Evolutionary conservation across 2,113 vertebrate genomes (phyloP).

Genomic region (Carlito syrichta): DNA sequence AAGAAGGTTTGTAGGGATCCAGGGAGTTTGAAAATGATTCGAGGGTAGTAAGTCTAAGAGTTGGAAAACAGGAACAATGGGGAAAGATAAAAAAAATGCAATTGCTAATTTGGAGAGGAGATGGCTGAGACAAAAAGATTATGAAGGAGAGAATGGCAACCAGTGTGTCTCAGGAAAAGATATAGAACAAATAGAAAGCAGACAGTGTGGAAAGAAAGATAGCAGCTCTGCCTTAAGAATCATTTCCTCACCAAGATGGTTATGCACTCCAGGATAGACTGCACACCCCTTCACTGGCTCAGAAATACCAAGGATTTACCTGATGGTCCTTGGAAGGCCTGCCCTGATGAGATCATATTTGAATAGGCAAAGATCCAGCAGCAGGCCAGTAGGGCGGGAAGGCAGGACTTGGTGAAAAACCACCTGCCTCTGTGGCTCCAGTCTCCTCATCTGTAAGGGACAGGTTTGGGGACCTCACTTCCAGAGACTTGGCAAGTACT

Average conservation of each 20-base stretch:
- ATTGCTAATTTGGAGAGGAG: not conserved
- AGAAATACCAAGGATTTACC: not conserved
- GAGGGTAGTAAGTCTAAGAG: not conserved
- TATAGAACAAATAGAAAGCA: not conserved
- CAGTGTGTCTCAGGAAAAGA: not conserved
- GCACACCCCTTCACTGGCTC: not conserved
- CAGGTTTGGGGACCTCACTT: rapidly evolving
- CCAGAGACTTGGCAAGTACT: not conserved
- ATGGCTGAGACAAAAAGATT: not conserved
- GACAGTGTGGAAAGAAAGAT: not conserved
- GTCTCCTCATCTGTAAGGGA: not conserved
- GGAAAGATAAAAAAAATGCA: not conserved
- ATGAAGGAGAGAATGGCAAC: not conserved
- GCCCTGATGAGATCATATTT: not conserved
- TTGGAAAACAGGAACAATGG: not conserved
- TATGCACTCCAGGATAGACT: not conserved
- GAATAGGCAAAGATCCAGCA: not conserved
- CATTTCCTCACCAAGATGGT: not conserved
- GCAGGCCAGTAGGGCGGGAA: not conserved
- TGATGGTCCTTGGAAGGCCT: not conserved
- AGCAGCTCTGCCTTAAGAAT: not conserved
- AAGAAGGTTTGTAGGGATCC: not conserved
- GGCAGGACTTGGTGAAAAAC: not conserved
- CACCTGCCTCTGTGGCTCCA: not conserved
- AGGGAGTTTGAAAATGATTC: not conserved